phyloP scores from a whole-genome alignment of 2,888 invertebrate genomes.

The Dinocampus coccinellae region DNA sequence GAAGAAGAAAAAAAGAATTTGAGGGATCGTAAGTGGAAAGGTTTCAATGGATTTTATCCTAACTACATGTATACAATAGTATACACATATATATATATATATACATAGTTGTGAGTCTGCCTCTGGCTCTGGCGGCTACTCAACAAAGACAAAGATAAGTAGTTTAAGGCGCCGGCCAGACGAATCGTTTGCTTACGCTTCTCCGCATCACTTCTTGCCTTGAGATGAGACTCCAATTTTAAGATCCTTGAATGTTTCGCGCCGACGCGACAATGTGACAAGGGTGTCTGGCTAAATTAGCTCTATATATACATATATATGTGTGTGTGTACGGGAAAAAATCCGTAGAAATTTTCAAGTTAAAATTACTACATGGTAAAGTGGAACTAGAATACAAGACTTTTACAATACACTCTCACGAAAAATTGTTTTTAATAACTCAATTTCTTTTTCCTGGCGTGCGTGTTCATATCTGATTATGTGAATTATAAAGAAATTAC shows the following conservation, averaged over 20 bases:
- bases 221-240: not conserved
- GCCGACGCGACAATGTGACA: constrained; percentile 17
- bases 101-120: not conserved
- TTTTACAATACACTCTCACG: no score
- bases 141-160: constrained; percentile 56
- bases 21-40: no score
- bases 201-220: constrained; percentile 13
- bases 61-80: no score
- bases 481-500: not conserved
- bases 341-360: no score
- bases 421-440: no score
- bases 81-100: no score
- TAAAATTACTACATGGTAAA: no score
- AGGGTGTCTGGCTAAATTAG: constrained; percentile 30
- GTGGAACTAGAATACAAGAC: no score
- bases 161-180: constrained; percentile 57
- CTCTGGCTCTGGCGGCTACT: constrained; percentile 41
- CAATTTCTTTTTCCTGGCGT: no score
- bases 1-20: not conserved
- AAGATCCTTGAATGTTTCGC: constrained; percentile 29
- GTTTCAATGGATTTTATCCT: not conserved
- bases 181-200: constrained; percentile 45
- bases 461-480: not conserved
- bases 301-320: not conserved
- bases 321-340: no score